phyloP scores from a whole-genome alignment of 2,797 vertebrate genomes.

The Mastacembelus armatus region DNA sequence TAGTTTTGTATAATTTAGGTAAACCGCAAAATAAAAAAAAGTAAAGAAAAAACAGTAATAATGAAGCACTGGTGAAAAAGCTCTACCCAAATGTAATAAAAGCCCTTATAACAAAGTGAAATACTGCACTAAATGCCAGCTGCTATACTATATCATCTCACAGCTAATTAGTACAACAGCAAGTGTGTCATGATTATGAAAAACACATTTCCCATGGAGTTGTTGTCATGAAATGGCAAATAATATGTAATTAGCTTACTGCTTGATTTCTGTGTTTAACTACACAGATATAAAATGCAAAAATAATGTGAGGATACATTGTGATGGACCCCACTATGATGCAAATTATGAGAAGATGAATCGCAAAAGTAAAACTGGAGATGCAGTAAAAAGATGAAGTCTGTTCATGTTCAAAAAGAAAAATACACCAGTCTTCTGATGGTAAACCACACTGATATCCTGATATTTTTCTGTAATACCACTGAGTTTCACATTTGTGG shows the following conservation, averaged over 20 bases:
- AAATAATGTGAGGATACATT: too few relatives aligned
- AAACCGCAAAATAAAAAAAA: background rate
- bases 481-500: too few relatives aligned
- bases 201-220: background rate
- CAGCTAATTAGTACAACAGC: conserved; percentile 34
- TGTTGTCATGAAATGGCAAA: background rate
- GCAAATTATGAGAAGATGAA: background rate
- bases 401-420: background rate
- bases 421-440: background rate
- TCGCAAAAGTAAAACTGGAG: background rate
- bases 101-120: conserved; percentile 9
- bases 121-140: conserved; percentile 8
- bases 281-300: background rate
- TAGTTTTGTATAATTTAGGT: background rate
- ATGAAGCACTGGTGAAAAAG: background rate
- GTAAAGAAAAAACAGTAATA: background rate
- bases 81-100: conserved; percentile 2
- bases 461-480: too few relatives aligned
- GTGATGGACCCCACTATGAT: background rate
- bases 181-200: conserved; percentile 25
- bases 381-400: conserved; percentile 1
- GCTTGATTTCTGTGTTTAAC: background rate
- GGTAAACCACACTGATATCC: too few relatives aligned
- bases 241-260: background rate
- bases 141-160: conserved; percentile 2